phyloP scores from a whole-genome alignment of 2,888 invertebrate genomes.

The Drosophila pseudotalamancana region DNA sequence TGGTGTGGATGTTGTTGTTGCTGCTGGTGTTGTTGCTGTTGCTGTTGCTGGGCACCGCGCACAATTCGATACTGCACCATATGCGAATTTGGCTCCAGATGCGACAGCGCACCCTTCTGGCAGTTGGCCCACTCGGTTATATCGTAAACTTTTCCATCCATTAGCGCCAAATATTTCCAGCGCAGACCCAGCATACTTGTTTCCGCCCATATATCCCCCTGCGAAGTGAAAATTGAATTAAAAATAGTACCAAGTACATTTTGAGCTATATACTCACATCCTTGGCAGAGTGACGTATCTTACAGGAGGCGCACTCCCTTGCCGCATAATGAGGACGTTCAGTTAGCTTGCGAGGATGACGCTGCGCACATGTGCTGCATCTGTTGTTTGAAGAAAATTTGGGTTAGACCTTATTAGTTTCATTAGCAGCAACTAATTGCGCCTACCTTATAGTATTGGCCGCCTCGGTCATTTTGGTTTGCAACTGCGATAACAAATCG shows the following conservation, averaged over 20 bases:
- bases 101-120: slow-evolving; percentile 87
- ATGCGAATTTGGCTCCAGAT: slow-evolving; percentile 95
- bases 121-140: slow-evolving; percentile 99
- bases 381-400: slow-evolving; percentile 81
- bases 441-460: slow-evolving; percentile 92
- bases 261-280: slow-evolving; percentile 86
- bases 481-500: slow-evolving; percentile 93
- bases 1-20: slow-evolving; percentile 72
- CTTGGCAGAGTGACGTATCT: slow-evolving; percentile 94
- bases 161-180: slow-evolving; percentile 98
- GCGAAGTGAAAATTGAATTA: slow-evolving; percentile 19
- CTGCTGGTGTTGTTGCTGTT: slow-evolving; percentile 76
- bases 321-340: slow-evolving; percentile 96
- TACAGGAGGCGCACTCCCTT: slow-evolving; percentile 94
- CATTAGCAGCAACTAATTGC: background rate
- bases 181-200: slow-evolving; percentile 94
- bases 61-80: slow-evolving; percentile 89
- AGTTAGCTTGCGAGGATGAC: slow-evolving; percentile 94
- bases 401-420: background rate
- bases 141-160: slow-evolving; percentile 98
- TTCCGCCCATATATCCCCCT: slow-evolving; percentile 99
- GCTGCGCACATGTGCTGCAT: slow-evolving; percentile 96
- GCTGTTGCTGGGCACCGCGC: slow-evolving; percentile 83
- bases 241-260: background rate
- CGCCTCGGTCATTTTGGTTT: slow-evolving; percentile 97